These are phyloP conservation scores for Orthonyx spaldingii DNA, from an alignment of 2,113 vertebrate species.

Conservation along the genomic window DNA sequence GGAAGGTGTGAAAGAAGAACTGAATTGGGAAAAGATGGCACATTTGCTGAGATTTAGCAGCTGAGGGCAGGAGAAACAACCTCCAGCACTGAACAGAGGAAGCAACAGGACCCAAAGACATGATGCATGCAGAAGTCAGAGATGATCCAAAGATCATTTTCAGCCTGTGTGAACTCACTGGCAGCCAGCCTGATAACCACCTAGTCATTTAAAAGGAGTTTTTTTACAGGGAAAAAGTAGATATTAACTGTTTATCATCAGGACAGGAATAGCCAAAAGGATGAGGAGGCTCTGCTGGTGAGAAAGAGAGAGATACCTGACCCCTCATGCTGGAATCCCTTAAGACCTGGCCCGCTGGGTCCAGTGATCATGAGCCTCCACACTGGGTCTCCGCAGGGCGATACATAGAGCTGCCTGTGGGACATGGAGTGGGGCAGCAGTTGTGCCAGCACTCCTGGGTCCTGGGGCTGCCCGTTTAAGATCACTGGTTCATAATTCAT, in stretches of 20 bases:
- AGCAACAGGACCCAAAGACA: background rate
- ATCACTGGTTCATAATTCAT: background rate
- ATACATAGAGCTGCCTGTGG: background rate
- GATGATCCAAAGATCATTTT: background rate
- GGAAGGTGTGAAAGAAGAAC: background rate
- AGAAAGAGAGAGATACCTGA: background rate
- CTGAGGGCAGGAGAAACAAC: background rate
- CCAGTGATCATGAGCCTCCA: background rate
- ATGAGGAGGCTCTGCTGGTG: background rate
- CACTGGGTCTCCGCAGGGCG: fast-evolving
- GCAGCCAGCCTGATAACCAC: background rate
- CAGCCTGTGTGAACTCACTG: background rate
- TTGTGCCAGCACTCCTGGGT: background rate
- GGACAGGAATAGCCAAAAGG: background rate
- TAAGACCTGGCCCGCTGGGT: background rate
- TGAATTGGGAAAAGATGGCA: background rate
- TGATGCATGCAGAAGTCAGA: background rate
- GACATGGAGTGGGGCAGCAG: background rate
- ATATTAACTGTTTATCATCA: background rate
- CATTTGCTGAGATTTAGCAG: background rate
- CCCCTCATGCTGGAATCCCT: background rate
- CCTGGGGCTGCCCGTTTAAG: background rate
- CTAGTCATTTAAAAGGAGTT: background rate
- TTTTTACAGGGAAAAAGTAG: background rate
- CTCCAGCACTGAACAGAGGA: background rate